Conservation (phyloP, 2,113 vertebrate species). For the Pelusios castaneus region DNA sequence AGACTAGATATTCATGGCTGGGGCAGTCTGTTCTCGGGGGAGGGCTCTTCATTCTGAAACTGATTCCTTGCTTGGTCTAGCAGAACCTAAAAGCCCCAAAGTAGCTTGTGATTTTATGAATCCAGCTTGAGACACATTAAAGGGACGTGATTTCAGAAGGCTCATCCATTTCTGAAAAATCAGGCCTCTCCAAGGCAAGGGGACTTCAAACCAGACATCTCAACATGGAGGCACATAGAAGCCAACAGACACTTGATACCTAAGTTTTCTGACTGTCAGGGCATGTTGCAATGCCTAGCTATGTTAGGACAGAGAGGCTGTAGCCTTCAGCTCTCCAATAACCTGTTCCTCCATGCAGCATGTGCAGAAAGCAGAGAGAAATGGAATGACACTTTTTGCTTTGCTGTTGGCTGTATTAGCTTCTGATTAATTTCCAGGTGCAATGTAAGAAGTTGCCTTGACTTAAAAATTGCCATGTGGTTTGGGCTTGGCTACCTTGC, state of each 20-base stretch:
- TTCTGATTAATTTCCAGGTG: background rate
- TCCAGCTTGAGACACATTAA: background rate
- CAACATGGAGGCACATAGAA: background rate
- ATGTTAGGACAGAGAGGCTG: background rate
- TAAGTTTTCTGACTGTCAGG: slow-evolving; percentile 1
- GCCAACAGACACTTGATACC: background rate
- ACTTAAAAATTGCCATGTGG: background rate
- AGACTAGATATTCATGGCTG: background rate
- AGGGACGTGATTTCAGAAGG: background rate
- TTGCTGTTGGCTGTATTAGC: background rate
- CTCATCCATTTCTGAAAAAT: background rate
- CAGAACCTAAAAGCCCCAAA: background rate
- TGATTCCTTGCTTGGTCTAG: background rate
- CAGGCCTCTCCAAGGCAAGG: background rate
- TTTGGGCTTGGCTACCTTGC: background rate
- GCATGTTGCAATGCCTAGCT: background rate
- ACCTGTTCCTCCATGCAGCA: rapidly evolving
- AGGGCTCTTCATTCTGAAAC: background rate
- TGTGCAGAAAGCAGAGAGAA: background rate
- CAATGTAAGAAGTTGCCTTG: background rate
- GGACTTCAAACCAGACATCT: background rate
- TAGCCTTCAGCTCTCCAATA: background rate
- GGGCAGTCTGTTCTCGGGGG: background rate
- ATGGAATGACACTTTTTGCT: background rate
- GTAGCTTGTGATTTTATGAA: background rate